Conservation (phyloP, 1,140 invertebrate species). For the Gerris buenoi region DNA sequence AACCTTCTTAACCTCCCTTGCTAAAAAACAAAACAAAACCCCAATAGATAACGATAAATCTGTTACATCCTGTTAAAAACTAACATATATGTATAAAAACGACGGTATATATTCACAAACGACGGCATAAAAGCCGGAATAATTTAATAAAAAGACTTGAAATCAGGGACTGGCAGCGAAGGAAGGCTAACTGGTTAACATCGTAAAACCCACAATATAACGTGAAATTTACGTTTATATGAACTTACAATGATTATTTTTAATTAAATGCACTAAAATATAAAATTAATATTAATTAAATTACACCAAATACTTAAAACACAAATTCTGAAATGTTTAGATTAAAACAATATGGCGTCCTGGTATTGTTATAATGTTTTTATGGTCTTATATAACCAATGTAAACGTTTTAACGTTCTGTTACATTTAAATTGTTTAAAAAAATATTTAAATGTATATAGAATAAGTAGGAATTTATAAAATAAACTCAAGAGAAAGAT, state of each 20-base stretch:
- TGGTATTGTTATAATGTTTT: background rate
- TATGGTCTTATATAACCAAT: background rate
- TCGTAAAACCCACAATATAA: background rate
- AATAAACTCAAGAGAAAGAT: too few species aligned
- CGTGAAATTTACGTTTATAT: background rate
- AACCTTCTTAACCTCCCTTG: background rate
- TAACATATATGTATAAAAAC: background rate
- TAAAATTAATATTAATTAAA: conserved; percentile 3
- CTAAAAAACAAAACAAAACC: background rate
- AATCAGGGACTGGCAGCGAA: background rate
- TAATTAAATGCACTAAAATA: background rate
- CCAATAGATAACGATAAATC: background rate
- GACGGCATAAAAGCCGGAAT: background rate
- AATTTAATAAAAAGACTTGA: background rate
- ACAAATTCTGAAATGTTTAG: conserved; percentile 3
- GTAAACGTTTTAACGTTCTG: conserved; percentile 13
- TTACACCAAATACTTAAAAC: background rate
- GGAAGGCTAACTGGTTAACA: background rate
- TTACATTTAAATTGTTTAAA: background rate
- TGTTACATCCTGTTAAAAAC: background rate
- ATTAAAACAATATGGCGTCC: conserved; percentile 5
- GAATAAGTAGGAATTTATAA: background rate
- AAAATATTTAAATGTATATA: background rate
- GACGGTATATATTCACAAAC: background rate
- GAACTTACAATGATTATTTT: background rate